Evolutionary conservation across 1,140 invertebrate genomes (phyloP).

Genomic region (Drosophila elegans): DNA sequence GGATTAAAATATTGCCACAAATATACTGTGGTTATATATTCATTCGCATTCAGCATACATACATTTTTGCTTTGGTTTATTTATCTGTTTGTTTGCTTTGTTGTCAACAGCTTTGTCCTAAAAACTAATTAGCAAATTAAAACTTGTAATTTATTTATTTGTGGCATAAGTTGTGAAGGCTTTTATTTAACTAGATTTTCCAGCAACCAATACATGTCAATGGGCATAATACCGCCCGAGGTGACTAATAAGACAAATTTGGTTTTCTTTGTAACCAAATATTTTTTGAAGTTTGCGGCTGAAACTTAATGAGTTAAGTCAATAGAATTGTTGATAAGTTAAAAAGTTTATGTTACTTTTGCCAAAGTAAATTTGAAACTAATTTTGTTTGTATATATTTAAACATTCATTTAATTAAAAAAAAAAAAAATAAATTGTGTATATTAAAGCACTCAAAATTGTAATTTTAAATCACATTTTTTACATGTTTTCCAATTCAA

Average conservation of each 20-base stretch:
- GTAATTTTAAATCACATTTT: too few relatives aligned
- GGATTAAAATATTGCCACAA: conserved; percentile 43
- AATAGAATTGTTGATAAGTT: background rate
- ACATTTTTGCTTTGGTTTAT: conserved; percentile 3
- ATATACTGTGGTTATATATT: conserved; percentile 34
- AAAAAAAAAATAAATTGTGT: too few relatives aligned
- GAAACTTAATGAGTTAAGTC: conserved; percentile 9
- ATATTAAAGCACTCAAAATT: too few relatives aligned
- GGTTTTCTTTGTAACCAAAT: conserved; percentile 24
- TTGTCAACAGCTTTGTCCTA: conserved; percentile 25
- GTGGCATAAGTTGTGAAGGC: conserved; percentile 26
- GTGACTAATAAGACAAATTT: conserved; percentile 18
- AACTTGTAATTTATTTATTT: conserved; percentile 54
- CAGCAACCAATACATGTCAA: conserved; percentile 8
- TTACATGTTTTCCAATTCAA: background rate
- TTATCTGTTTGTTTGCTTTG: conserved; percentile 44
- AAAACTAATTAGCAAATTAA: conserved; percentile 55
- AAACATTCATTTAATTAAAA: too few relatives aligned
- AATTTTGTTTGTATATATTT: too few relatives aligned
- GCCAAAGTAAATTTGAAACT: too few relatives aligned
- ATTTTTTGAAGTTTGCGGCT: conserved; percentile 14
- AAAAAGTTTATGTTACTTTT: too few relatives aligned
- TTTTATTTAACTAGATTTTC: conserved; percentile 36
- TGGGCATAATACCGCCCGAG: conserved; percentile 1
- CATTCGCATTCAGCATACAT: conserved; percentile 17